Conservation (phyloP, 2,888 invertebrate genomes). For the Drosophila neonasuta region DNA sequence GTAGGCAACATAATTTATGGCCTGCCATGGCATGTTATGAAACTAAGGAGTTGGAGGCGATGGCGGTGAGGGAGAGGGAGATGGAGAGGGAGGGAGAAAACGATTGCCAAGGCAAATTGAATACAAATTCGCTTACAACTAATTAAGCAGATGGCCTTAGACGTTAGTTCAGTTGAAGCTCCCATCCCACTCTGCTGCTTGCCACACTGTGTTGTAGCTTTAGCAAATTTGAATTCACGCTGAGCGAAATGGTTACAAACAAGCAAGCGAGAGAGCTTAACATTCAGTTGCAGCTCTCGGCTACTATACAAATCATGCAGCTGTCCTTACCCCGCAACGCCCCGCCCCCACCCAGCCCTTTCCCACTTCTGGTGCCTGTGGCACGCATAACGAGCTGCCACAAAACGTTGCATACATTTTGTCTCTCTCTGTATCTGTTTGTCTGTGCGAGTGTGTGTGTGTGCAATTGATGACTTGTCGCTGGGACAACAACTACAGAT, state of each 20-base stretch:
- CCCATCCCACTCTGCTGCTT: not conserved
- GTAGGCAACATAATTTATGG: constrained; percentile 74
- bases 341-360: too few relatives aligned
- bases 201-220: not conserved
- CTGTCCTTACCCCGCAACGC: not conserved
- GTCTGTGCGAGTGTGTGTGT: not conserved
- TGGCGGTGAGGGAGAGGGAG: not conserved
- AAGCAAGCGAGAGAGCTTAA: constrained; percentile 1
- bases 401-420: constrained; percentile 57
- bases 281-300: constrained; percentile 14
- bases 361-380: constrained; percentile 10
- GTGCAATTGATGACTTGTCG: constrained; percentile 41
- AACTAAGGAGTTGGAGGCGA: constrained; percentile 11
- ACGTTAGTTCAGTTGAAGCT: not conserved
- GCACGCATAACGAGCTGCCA: constrained; percentile 41
- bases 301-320: constrained; percentile 20
- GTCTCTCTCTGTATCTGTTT: not conserved
- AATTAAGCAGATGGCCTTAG: constrained; percentile 57
- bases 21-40: constrained; percentile 60
- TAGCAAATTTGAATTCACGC: constrained; percentile 28
- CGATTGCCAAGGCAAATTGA: constrained; percentile 57
- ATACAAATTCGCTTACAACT: constrained; percentile 74
- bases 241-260: constrained; percentile 10
- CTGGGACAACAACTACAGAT: constrained; percentile 7
- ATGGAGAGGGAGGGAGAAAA: not conserved